Evolutionary conservation across 2,113 vertebrate species (phyloP).

Genomic region (Petrocephalus zakoni): DNA sequence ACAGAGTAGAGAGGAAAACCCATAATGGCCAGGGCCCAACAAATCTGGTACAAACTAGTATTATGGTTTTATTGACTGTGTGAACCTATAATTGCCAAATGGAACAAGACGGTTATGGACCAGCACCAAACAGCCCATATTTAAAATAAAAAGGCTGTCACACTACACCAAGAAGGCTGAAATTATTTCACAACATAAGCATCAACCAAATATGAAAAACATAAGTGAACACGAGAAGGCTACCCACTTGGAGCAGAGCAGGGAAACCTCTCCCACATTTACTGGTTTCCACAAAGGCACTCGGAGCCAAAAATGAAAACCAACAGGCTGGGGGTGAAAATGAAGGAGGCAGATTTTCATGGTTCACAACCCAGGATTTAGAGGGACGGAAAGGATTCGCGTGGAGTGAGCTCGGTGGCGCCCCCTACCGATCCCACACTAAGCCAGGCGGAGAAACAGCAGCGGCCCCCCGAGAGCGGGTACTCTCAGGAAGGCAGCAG

Average conservation of each 20-base stretch:
- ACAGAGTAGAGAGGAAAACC: background rate
- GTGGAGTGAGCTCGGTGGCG: background rate
- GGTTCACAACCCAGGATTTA: background rate
- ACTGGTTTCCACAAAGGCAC: background rate
- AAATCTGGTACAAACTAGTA: background rate
- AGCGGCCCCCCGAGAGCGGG: background rate
- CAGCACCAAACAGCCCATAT: background rate
- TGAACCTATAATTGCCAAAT: conserved; percentile 6
- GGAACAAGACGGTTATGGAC: background rate
- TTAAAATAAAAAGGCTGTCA: conserved; percentile 7
- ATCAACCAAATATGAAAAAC: background rate
- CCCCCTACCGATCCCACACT: background rate
- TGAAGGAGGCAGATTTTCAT: background rate
- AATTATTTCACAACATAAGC: background rate
- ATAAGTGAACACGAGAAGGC: background rate
- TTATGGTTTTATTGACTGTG: conserved; percentile 2
- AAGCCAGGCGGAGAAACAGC: background rate
- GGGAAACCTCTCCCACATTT: background rate
- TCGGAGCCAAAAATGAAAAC: conserved; percentile 3
- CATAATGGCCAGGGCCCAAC: background rate
- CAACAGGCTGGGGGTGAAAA: background rate
- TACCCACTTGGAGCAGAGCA: background rate
- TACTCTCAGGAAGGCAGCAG: background rate
- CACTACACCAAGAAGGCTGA: background rate
- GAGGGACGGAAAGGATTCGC: conserved; percentile 7